Base-by-base conservation (phyloP, 2,888 invertebrate genomes). In the Cyaniris semiargus region DNA sequence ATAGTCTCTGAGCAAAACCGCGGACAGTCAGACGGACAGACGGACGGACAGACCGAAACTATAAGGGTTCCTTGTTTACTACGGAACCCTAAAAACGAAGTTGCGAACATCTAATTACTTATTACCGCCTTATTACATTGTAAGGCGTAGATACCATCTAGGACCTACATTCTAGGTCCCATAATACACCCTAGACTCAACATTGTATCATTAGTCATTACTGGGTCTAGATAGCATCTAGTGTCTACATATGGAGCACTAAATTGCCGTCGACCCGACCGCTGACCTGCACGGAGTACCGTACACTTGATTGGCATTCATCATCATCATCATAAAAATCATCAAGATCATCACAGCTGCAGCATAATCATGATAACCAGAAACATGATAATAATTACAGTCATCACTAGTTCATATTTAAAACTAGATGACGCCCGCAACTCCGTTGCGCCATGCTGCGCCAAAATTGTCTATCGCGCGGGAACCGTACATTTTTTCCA, bases 201-300 rank as follows among this genome's bases (percentile, higher is more conserved):
- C 66, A 66, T 66, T 66, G 66, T 60, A 60, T 66, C 66, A 66
- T 66, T 66, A 66, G 21, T 60, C 23, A 66, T 66, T 66, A 66
- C 27, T 4, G 13, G 15, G 44, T 74, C 74, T 53, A 74, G 74
- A 74, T 53, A 74, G 15, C 44, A 53, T 74, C 53, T 53, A 27
- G 72, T 21, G 44, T 48, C 71, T 56, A 71, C 76, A 71, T 76
- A 76, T 71, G 71, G 71, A 34, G 76, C 76, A 76, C 56, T 76
- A 70, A 76, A 76, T 76, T 56, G 76, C 71, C 15, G 48, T 71
- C 18, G 60, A 76, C 76, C 34, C 44, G 23, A 44, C 38, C 31
- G 71, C 58, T 71, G 76, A 71, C 70, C 76, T 56, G 56, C 23
- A 23, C 23, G 6, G 15, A 23, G 23, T 66, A 18, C 15, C 27